Conservation (phyloP, 92 coral and sea anemone species). For the Chrysogorgia sp. region DNA sequence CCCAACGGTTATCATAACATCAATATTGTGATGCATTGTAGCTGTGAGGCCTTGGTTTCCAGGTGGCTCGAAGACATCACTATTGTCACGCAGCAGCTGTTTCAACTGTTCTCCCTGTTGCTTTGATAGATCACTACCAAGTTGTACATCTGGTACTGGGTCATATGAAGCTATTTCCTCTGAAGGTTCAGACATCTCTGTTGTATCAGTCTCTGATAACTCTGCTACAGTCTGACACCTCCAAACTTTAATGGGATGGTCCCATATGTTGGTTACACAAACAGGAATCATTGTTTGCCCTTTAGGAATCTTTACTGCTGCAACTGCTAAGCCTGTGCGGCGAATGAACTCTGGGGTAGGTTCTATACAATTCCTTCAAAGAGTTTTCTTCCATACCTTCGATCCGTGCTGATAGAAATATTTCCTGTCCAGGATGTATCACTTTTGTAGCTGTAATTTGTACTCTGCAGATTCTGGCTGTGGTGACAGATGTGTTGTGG, state of each 20-base stretch:
- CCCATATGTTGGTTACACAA: constrained; percentile 59
- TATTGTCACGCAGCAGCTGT: constrained; percentile 15
- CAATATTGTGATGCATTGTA: no score
- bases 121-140: constrained; percentile 11
- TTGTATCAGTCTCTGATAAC: background rate
- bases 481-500: background rate
- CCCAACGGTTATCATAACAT: no score
- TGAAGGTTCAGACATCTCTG: no score
- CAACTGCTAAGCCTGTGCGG: constrained; percentile 51
- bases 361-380: constrained; percentile 35
- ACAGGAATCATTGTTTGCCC: constrained; percentile 48
- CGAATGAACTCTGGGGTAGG: constrained; percentile 37
- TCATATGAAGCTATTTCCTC: background rate
- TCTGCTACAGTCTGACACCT: constrained; percentile 61
- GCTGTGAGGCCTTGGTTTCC: no score
- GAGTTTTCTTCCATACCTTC: constrained; percentile 15
- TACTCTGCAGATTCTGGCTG: constrained; percentile 1
- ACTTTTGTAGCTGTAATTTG: background rate
- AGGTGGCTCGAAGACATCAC: constrained; percentile 11
- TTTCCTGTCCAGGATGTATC: no score
- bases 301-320: constrained; percentile 50
- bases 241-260: constrained; percentile 58
- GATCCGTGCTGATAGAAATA: constrained; percentile 30
- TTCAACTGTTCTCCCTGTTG: constrained; percentile 28
- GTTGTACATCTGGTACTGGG: constrained; percentile 32